These are phyloP conservation scores for Drosophila malerkotliana DNA, from an alignment of 1,140 invertebrate genomes.

Conservation along the genomic window DNA sequence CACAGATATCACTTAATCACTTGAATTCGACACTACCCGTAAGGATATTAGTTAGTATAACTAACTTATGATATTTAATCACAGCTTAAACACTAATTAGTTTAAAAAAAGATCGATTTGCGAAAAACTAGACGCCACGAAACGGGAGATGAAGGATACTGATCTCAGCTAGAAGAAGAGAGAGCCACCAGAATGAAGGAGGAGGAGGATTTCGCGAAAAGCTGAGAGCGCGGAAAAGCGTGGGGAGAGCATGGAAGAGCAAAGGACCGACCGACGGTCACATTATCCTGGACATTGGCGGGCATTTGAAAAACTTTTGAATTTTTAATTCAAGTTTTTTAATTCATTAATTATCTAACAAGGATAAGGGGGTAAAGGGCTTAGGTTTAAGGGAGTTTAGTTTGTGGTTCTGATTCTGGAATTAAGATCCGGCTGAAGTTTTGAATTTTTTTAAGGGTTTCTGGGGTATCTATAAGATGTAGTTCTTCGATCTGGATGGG, in stretches of 20 bases:
- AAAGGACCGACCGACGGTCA: neutral
- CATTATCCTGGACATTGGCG: neutral
- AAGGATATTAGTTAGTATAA: neutral
- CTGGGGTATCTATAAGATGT: no score
- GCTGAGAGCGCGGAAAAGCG: no score
- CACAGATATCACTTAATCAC: neutral
- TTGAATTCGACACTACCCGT: neutral
- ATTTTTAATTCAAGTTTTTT: neutral
- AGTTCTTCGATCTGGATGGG: no score
- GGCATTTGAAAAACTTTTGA: neutral
- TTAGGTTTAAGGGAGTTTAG: no score
- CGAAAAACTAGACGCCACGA: neutral
- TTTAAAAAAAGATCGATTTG: neutral
- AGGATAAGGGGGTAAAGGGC: no score
- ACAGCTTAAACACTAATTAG: neutral
- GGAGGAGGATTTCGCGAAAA: no score
- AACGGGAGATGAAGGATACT: neutral
- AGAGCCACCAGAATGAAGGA: neutral
- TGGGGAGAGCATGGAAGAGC: neutral
- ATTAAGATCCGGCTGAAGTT: no score
- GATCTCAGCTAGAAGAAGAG: neutral
- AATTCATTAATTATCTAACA: no score
- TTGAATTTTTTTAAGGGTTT: no score
- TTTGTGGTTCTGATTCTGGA: no score
- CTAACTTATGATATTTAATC: neutral